Conservation (phyloP, 2,888 invertebrate genomes). For the Drosophila ezoana region DNA sequence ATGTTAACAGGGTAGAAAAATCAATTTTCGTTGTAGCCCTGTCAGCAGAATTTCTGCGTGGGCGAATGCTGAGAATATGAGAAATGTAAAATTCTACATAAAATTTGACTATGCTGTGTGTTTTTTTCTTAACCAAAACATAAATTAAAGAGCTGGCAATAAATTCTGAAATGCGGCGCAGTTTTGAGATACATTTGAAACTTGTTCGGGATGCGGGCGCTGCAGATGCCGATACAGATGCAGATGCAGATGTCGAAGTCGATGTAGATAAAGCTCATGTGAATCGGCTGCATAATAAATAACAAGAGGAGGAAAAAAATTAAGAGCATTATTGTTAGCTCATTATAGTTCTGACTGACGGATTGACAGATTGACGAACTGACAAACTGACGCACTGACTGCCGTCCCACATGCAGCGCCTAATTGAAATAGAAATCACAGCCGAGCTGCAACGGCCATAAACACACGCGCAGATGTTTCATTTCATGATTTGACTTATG, state of each 20-base stretch:
- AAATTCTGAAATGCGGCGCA: conserved; percentile 57
- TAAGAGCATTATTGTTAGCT: conserved; percentile 74
- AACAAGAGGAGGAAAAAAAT: conserved; percentile 49
- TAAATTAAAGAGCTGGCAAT: conserved; percentile 64
- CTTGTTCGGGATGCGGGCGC: conserved; percentile 60
- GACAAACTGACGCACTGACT: conserved; percentile 20
- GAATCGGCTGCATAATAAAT: conserved; percentile 54
- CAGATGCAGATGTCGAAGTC: conserved; percentile 24
- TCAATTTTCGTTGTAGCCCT: conserved; percentile 52
- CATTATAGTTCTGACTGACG: conserved; percentile 53
- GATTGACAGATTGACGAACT: conserved; percentile 9
- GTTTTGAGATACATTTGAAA: conserved; percentile 56
- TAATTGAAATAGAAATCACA: conserved; percentile 74
- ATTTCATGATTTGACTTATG: conserved; percentile 66
- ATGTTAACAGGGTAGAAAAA: conserved; percentile 21
- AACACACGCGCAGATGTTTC: conserved; percentile 65
- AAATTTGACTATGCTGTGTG: conserved; percentile 48
- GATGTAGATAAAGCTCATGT: conserved; percentile 31
- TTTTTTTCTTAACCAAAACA: conserved; percentile 49
- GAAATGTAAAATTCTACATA: conserved; percentile 24
- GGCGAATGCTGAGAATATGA: conserved; percentile 37
- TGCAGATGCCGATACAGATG: conserved; percentile 31
- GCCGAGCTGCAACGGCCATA: conserved; percentile 37
- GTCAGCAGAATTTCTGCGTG: conserved; percentile 48
- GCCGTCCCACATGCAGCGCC: conserved; percentile 64